phyloP scores from a whole-genome alignment of 2,113 vertebrate genomes.

The Campylorhamphus procurvoides region DNA sequence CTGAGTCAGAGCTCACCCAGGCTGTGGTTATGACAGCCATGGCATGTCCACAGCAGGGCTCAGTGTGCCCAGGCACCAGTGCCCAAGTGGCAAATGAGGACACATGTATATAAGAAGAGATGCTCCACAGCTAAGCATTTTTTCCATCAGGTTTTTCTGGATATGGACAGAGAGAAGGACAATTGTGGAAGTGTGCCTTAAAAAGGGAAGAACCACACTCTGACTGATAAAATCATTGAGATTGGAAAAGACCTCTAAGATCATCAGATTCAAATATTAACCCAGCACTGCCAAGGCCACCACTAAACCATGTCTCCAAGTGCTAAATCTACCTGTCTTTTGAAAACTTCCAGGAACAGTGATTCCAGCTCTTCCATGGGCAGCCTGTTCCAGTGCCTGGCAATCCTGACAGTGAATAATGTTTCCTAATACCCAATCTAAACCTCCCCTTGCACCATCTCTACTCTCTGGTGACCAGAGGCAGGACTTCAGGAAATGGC shows the following conservation, averaged over 20 bases:
- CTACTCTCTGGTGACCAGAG: not conserved
- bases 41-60: not conserved
- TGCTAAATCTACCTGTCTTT: not conserved
- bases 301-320: not conserved
- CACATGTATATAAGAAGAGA: accelerated
- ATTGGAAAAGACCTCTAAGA: not conserved
- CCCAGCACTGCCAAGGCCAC: not conserved
- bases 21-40: not conserved
- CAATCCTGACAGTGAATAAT: not conserved
- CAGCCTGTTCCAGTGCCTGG: not conserved
- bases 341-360: not conserved
- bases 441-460: not conserved
- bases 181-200: accelerated
- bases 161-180: not conserved
- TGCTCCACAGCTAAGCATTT: accelerated
- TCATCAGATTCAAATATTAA: not conserved
- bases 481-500: not conserved
- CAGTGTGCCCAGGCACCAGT: not conserved
- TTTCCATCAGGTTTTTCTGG: not conserved
- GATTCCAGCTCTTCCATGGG: not conserved
- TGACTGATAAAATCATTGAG: not conserved
- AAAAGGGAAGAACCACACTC: not conserved
- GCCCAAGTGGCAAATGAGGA: accelerated
- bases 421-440: not conserved
- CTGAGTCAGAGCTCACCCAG: not conserved